Evolutionary conservation across 2,797 vertebrate genomes (phyloP).

Genomic region (Hozukius guyotensis): DNA sequence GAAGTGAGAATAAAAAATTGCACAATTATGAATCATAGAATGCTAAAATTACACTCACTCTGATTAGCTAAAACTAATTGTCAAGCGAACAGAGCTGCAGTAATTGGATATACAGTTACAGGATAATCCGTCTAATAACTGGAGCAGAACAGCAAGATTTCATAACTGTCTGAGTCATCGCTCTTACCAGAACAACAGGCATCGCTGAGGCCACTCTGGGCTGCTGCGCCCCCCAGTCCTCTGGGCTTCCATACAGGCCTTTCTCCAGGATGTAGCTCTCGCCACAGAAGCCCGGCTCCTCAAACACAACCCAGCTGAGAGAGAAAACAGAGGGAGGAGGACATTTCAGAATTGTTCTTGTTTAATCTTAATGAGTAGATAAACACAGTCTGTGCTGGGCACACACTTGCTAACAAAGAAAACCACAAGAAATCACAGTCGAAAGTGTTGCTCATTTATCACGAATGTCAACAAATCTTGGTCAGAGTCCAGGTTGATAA

Average conservation of each 20-base stretch:
- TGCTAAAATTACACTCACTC: neutral
- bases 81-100: neutral
- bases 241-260: conserved; percentile 89
- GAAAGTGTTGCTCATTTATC: neutral
- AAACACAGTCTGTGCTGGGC: conserved; percentile 7
- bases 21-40: neutral
- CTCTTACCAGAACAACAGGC: conserved; percentile 89
- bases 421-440: conserved; percentile 2
- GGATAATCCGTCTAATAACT: conserved; percentile 1
- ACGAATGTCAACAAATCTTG: conserved; percentile 2
- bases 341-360: neutral
- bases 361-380: neutral
- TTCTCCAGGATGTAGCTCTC: conserved; percentile 91
- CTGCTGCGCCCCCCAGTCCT: conserved; percentile 90
- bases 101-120: neutral
- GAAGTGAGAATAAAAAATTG: conserved; percentile 43
- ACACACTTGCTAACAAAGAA: neutral
- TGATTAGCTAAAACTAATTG: neutral
- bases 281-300: conserved; percentile 90
- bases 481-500: conserved; percentile 10
- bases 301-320: conserved; percentile 92
- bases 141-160: neutral
- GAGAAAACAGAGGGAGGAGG: neutral
- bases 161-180: conserved; percentile 29
- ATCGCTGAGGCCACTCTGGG: conserved; percentile 88